These are phyloP conservation scores for Tortricodes alternella DNA, from an alignment of 2,888 invertebrate genomes.

Conservation along the genomic window DNA sequence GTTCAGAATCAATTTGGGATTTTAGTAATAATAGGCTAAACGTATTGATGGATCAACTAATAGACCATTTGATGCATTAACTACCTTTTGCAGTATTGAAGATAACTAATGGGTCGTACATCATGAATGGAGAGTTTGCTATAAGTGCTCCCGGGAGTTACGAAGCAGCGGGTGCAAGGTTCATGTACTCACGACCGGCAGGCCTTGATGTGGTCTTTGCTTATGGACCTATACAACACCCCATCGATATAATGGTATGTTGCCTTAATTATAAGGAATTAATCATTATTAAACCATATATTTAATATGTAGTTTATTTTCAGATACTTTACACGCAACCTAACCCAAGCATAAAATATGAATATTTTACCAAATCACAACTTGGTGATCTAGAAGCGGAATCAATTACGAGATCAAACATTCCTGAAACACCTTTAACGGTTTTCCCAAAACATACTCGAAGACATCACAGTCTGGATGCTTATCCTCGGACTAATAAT, in stretches of 20 bases:
- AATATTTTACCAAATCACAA: constrained; percentile 90
- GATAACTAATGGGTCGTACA: constrained; percentile 88
- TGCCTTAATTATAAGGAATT: too few relatives aligned
- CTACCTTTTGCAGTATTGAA: constrained; percentile 86
- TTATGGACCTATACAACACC: constrained; percentile 90
- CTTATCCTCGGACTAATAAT: constrained; percentile 43
- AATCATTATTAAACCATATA: too few relatives aligned
- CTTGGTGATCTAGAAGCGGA: constrained; percentile 66
- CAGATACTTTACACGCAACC: constrained; percentile 91
- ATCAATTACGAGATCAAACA: constrained; percentile 45
- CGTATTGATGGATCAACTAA: constrained; percentile 25
- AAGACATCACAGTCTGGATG: constrained; percentile 63
- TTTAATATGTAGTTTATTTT: too few relatives aligned
- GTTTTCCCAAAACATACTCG: constrained; percentile 61
- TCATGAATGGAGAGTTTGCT: constrained; percentile 93
- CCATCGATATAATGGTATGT: constrained; percentile 91
- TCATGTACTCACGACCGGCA: constrained; percentile 89
- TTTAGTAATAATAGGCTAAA: constrained; percentile 40
- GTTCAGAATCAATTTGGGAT: constrained; percentile 52
- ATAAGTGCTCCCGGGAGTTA: constrained; percentile 88
- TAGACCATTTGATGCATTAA: constrained; percentile 28
- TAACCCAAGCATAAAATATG: constrained; percentile 95
- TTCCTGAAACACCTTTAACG: constrained; percentile 48
- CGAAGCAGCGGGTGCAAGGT: constrained; percentile 90
- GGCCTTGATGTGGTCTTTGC: constrained; percentile 90